Evolutionary conservation across 2,113 vertebrate genomes (phyloP).

Genomic region (Picathartes gymnocephalus): DNA sequence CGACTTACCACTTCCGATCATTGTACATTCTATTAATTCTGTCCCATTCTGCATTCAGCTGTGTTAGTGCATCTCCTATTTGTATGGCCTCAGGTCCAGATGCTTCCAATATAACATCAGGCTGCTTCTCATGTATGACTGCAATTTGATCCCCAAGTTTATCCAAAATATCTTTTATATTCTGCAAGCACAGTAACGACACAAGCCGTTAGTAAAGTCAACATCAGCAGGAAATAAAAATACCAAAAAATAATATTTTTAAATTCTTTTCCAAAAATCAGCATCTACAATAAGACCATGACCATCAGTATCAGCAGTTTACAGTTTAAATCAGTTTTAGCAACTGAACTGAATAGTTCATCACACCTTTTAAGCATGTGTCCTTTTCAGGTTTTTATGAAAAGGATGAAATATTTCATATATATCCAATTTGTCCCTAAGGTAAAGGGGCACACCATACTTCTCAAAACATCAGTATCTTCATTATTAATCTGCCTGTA

Average conservation of each 20-base stretch:
- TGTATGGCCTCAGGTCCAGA: conserved; percentile 83
- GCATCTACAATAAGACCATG: neutral
- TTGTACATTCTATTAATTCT: conserved; percentile 87
- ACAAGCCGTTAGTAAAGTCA: neutral
- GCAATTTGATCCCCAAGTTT: conserved; percentile 84
- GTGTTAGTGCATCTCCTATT: conserved; percentile 83
- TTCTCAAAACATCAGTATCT: neutral
- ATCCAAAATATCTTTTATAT: conserved; percentile 86
- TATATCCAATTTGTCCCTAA: neutral
- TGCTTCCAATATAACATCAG: conserved; percentile 83
- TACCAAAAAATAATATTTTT: neutral
- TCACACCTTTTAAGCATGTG: neutral
- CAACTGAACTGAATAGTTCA: neutral
- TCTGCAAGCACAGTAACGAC: conserved; percentile 69
- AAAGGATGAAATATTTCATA: neutral
- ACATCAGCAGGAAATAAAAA: neutral
- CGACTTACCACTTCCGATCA: conserved; percentile 86
- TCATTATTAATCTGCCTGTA: neutral
- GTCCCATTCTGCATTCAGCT: conserved; percentile 92
- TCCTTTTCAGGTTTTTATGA: neutral
- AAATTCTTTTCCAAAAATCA: neutral
- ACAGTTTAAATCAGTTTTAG: neutral
- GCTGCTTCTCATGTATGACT: conserved; percentile 85
- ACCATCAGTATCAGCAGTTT: neutral
- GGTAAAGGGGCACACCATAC: neutral